Evolutionary conservation across 2,113 vertebrate genomes (phyloP), one percentile per base, ranked within the genome.

Genomic region (Oostethus manadensis): DNA sequence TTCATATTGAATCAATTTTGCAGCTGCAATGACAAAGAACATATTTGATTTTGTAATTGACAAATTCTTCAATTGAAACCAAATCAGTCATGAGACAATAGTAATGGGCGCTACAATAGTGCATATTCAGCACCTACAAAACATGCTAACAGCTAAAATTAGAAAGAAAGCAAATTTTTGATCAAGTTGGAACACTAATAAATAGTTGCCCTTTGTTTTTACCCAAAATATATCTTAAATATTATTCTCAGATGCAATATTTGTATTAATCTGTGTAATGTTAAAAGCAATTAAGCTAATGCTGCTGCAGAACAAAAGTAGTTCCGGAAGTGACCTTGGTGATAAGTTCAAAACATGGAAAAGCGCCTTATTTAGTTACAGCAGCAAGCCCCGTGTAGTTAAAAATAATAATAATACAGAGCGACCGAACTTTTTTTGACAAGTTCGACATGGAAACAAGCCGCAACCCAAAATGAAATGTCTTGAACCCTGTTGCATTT

Each of bases 401-500:
- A 4, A 20, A 51, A 15, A 29, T 33, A 33, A 33, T 33, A 33
- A 33, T n/a, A n/a, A 6, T 22, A 50, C 7, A 3, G 8, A 51
- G 5, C 13, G 53, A n/a, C 20, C n/a, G 29, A 45, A 29, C 35
- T 45, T 17, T 40, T 17, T 16, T 3, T 8, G 26, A 5, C 3
- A 1, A 8, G 14, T 8, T 20, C 11, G 29, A 38, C 5, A 13
- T 11, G 14, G 42, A 55, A 33, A 53, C 40, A 16, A 13, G 23
- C 23, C 23, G 44, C 20, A 35, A 17, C 20, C 11, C 8, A 9
- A 51, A 3, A 10, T 6, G 58, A 60, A 38, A 47, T 67, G 70
- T 64, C 64, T 21, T 62, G 56, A 70, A 63, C 62, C 60, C 73
- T 64, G 76, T 73, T 85, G 88, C 84, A 88, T 87, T 84, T 71